Evolutionary conservation across 2,888 invertebrate genomes (phyloP).

Genomic region (Diarsia dahlii): DNA sequence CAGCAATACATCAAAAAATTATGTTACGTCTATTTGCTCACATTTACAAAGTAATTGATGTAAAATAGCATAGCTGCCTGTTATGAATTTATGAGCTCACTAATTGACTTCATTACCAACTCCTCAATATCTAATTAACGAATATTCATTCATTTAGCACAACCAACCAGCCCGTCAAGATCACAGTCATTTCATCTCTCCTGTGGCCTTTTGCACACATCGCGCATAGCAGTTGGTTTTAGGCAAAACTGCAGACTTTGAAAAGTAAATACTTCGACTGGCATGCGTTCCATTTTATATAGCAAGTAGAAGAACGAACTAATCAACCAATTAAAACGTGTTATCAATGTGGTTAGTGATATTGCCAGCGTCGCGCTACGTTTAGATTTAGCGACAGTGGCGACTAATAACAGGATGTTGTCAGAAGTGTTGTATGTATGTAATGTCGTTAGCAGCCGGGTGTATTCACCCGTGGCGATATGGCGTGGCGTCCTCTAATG

Average conservation of each 20-base stretch:
- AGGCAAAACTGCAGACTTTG: background rate
- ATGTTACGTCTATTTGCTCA: background rate
- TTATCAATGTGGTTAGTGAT: background rate
- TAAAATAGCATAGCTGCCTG: background rate
- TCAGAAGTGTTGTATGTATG: slow-evolving; percentile 23
- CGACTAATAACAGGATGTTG: slow-evolving; percentile 18
- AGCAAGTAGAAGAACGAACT: background rate
- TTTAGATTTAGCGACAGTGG: slow-evolving; percentile 6
- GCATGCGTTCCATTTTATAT: background rate
- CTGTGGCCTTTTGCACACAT: background rate
- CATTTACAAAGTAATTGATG: background rate
- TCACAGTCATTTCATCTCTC: slow-evolving; percentile 12
- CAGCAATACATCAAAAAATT: background rate
- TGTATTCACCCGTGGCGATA: slow-evolving; percentile 50
- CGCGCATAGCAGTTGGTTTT: background rate
- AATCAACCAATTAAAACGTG: background rate
- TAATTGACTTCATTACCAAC: slow-evolving; percentile 4
- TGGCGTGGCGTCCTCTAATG: slow-evolving; percentile 46
- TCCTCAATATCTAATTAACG: background rate
- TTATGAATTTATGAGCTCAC: slow-evolving; percentile 8
- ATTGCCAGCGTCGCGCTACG: background rate
- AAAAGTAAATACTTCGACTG: background rate
- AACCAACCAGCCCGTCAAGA: slow-evolving; percentile 1
- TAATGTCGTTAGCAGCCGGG: slow-evolving; percentile 29
- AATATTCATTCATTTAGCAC: slow-evolving; percentile 12